phyloP scores from a whole-genome alignment of 2,113 vertebrate species.

The Ascaphus truei region DNA sequence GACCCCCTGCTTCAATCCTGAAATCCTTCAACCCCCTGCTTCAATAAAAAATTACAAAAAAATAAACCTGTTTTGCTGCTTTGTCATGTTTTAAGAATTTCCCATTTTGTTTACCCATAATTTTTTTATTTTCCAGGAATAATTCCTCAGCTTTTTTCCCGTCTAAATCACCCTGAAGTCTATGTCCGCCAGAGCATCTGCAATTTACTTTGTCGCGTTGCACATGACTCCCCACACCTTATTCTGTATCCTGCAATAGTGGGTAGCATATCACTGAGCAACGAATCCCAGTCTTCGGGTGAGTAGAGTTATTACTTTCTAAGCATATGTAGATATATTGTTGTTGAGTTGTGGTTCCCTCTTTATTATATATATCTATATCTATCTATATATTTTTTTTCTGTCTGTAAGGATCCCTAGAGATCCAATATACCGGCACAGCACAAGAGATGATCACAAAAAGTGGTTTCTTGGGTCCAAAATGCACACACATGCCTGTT shows the following conservation, averaged over 20 bases:
- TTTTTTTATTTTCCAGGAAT: constrained; percentile 68
- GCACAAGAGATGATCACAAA: no score
- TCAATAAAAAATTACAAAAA: no score
- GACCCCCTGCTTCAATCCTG: no score
- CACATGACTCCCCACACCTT: constrained; percentile 94
- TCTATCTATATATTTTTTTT: neutral
- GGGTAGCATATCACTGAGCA: constrained; percentile 91
- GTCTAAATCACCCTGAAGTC: constrained; percentile 93
- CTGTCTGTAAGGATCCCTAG: no score
- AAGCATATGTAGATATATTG: neutral
- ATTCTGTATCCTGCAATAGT: constrained; percentile 96
- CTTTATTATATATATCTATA: no score
- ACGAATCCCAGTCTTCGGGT: constrained; percentile 89
- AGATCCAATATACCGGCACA: no score
- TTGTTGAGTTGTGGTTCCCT: neutral
- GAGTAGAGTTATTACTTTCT: constrained; percentile 32
- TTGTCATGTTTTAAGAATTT: no score
- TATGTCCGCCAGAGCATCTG: constrained; percentile 97
- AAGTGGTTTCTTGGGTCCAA: no score
- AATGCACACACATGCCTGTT: no score
- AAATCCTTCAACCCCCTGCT: no score
- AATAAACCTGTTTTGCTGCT: no score
- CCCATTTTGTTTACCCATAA: no score
- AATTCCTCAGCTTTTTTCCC: constrained; percentile 95
- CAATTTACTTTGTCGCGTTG: constrained; percentile 90